These are phyloP conservation scores for Sebastes iracundus DNA, from an alignment of 2,797 vertebrate species.

Conservation along the genomic window DNA sequence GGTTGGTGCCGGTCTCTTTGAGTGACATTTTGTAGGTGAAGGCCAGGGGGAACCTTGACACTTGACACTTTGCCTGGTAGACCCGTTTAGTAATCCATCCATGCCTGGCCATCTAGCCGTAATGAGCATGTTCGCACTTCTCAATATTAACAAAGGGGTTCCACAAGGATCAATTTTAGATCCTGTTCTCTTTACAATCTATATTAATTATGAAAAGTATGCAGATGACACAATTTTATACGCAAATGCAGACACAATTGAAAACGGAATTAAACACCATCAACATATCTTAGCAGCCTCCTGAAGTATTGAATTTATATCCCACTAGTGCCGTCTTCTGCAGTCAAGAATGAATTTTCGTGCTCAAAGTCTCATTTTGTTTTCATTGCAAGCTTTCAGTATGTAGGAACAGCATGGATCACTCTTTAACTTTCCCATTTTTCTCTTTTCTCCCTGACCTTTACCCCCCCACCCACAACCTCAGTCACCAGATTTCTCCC, in stretches of 20 bases:
- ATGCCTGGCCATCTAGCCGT: background rate
- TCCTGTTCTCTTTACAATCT: background rate
- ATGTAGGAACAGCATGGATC: background rate
- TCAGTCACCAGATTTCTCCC: constrained; percentile 86
- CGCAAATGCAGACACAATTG: background rate
- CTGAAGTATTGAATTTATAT: background rate
- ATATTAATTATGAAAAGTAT: background rate
- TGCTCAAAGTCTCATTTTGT: background rate
- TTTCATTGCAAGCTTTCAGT: background rate
- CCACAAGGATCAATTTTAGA: background rate
- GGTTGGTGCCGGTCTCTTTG: too few species aligned
- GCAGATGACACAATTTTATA: background rate
- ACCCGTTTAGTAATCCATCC: background rate
- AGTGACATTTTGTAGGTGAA: too few species aligned
- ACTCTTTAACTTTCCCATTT: background rate
- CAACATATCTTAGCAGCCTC: background rate
- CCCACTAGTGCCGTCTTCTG: background rate
- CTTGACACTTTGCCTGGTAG: too few species aligned
- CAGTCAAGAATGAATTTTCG: background rate
- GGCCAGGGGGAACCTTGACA: too few species aligned
- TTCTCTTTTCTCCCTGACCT: background rate
- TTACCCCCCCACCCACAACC: background rate
- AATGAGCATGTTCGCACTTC: too few species aligned
- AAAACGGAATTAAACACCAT: background rate
- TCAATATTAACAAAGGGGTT: background rate